Percentiles rank a stretch among this genome's conserved stretches.
These are phyloP conservation scores for Tuta absoluta DNA, from an alignment of 2,888 invertebrate species.

Conservation along the genomic window DNA sequence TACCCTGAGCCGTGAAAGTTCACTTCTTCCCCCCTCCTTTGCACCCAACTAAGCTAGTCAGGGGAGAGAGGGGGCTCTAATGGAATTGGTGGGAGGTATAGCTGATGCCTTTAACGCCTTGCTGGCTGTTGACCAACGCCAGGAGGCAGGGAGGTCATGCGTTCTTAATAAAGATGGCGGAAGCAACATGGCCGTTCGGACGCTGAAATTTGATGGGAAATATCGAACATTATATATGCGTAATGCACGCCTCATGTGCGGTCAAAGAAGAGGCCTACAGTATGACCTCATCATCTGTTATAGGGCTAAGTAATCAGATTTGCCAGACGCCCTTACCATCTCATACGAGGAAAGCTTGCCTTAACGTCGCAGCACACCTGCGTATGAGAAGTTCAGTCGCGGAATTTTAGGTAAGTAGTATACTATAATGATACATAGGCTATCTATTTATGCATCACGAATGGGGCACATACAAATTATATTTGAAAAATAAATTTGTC, in stretches of 20 bases:
- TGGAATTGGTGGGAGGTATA: constrained; percentile 64
- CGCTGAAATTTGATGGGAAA: constrained; percentile 48
- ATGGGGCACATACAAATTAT: too few relatives aligned
- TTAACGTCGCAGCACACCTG: too few relatives aligned
- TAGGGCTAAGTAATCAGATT: too few relatives aligned
- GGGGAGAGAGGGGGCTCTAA: constrained; percentile 54
- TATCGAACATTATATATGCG: constrained; percentile 8
- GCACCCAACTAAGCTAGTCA: constrained; percentile 33
- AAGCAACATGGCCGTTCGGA: constrained; percentile 66
- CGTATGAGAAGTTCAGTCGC: too few relatives aligned
- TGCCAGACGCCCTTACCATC: too few relatives aligned
- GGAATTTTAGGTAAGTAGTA: too few relatives aligned
- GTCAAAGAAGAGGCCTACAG: not conserved
- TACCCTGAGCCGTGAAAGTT: constrained; percentile 57
- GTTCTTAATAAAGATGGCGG: constrained; percentile 79
- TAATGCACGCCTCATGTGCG: not conserved
- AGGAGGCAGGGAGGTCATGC: constrained; percentile 75
- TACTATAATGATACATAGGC: too few relatives aligned
- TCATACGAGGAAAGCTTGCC: too few relatives aligned
- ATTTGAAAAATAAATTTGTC: too few relatives aligned
- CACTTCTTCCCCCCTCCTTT: constrained; percentile 45
- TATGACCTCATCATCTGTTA: too few relatives aligned
- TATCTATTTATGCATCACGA: too few relatives aligned
- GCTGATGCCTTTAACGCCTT: constrained; percentile 80
- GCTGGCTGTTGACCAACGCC: constrained; percentile 79